Percentiles rank a stretch among this genome's conserved stretches.
Evolutionary conservation across 64 coral and sea anemone genomes (phyloP).

Genomic region (Trachythela sp.): DNA sequence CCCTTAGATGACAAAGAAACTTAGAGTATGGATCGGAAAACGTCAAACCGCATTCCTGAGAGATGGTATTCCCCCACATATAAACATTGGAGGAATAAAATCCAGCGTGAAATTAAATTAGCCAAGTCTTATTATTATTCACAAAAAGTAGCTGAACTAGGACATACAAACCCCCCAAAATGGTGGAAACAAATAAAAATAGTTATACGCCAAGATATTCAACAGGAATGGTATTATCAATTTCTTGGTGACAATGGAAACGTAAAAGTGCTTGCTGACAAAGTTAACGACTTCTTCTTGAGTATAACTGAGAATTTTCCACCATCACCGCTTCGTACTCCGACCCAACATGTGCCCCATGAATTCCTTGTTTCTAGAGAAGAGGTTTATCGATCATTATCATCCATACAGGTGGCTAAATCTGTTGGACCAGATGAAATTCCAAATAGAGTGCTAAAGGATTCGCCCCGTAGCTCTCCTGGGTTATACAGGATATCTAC

Average conservation of each 20-base stretch:
- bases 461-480: constrained; percentile 21
- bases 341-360: neutral
- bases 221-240: neutral
- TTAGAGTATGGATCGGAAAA: constrained; percentile 38
- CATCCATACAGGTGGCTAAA: constrained; percentile 11
- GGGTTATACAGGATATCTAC: constrained; percentile 28
- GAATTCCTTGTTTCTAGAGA: constrained; percentile 24
- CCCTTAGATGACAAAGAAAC: constrained; percentile 36
- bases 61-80: neutral
- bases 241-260: neutral
- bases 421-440: constrained; percentile 12
- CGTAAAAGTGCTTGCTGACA: neutral
- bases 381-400: neutral
- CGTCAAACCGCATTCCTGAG: constrained; percentile 19
- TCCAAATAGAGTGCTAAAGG: constrained; percentile 44
- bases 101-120: constrained; percentile 22
- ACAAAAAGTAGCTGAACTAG: neutral
- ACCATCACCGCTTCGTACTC: neutral
- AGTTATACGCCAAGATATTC: neutral
- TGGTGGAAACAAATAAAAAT: constrained; percentile 20
- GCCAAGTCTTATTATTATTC: constrained; percentile 18
- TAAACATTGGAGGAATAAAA: constrained; percentile 33
- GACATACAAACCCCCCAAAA: constrained; percentile 7
- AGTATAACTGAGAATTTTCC: constrained; percentile 20
- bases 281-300: neutral